Evolutionary conservation across 1,140 invertebrate genomes (phyloP).

Genomic region (Amyelois transitella): DNA sequence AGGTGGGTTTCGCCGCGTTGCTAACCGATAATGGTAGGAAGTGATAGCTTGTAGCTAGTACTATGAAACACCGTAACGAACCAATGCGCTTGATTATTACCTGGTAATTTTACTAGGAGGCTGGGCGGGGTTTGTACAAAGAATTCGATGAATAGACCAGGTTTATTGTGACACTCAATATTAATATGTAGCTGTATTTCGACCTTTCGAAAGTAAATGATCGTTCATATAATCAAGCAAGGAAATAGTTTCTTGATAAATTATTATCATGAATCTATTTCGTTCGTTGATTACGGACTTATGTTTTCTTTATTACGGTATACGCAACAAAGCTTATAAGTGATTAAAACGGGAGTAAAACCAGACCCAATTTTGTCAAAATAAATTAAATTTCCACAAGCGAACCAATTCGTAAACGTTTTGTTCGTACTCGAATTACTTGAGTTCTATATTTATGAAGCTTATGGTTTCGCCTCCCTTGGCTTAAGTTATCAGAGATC

Average conservation of each 20-base stretch:
- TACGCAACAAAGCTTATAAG: too few relatives aligned
- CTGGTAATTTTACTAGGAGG: background rate
- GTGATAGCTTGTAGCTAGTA: slow-evolving; percentile 40
- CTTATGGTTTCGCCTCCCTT: background rate
- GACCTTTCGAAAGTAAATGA: background rate
- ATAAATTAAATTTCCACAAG: too few relatives aligned
- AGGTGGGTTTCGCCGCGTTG: slow-evolving; percentile 38
- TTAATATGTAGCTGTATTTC: background rate
- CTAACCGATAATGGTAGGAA: slow-evolving; percentile 59
- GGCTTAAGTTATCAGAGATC: slow-evolving; percentile 24
- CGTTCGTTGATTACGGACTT: too few relatives aligned
- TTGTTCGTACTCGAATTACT: background rate
- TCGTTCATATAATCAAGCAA: too few relatives aligned
- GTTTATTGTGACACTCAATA: background rate
- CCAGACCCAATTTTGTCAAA: too few relatives aligned
- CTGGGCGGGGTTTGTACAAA: slow-evolving; percentile 8
- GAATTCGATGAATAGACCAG: slow-evolving; percentile 16
- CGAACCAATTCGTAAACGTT: background rate
- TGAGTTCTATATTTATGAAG: background rate
- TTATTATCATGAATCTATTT: too few relatives aligned
- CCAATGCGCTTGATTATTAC: slow-evolving; percentile 26
- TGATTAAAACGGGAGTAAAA: too few relatives aligned
- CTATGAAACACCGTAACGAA: slow-evolving; percentile 35
- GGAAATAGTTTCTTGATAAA: too few relatives aligned
- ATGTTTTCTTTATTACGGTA: too few relatives aligned